Evolutionary conservation across 2,888 invertebrate species (phyloP).

Genomic region (Tiphia femorata): DNA sequence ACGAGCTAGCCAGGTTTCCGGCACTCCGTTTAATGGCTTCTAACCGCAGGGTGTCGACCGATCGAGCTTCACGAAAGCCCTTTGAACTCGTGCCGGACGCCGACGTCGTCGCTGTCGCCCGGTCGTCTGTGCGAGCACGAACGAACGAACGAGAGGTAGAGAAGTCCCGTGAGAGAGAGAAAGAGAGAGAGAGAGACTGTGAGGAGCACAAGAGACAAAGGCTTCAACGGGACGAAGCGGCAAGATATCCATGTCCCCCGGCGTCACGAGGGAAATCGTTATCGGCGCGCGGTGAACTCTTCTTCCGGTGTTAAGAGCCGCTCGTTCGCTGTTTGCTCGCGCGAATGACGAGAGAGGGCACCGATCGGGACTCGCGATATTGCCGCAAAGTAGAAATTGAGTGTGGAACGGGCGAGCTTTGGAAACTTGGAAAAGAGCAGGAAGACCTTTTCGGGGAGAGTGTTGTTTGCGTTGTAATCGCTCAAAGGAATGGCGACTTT

Average conservation of each 20-base stretch:
- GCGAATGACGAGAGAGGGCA: background rate
- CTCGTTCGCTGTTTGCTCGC: background rate
- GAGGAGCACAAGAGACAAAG: conserved; percentile 8
- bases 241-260: conserved; percentile 37
- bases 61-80: conserved; percentile 44
- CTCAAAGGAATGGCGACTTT: too few relatives aligned
- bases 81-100: conserved; percentile 51
- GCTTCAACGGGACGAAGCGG: conserved; percentile 2
- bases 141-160: too few relatives aligned
- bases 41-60: conserved; percentile 53
- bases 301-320: too few relatives aligned
- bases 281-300: conserved; percentile 5
- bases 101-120: too few relatives aligned
- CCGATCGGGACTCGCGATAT: too few relatives aligned
- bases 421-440: conserved; percentile 14
- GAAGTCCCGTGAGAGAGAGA: too few relatives aligned
- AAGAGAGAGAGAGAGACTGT: conserved; percentile 28
- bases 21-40: conserved; percentile 45
- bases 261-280: conserved; percentile 33
- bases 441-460: too few relatives aligned
- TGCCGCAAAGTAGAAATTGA: background rate
- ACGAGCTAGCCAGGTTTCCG: conserved; percentile 28
- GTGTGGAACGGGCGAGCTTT: background rate
- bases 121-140: conserved; percentile 15
- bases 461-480: too few relatives aligned